phyloP scores from a whole-genome alignment of 2,113 vertebrate species.

The Heterotilapia buettikoferi region DNA sequence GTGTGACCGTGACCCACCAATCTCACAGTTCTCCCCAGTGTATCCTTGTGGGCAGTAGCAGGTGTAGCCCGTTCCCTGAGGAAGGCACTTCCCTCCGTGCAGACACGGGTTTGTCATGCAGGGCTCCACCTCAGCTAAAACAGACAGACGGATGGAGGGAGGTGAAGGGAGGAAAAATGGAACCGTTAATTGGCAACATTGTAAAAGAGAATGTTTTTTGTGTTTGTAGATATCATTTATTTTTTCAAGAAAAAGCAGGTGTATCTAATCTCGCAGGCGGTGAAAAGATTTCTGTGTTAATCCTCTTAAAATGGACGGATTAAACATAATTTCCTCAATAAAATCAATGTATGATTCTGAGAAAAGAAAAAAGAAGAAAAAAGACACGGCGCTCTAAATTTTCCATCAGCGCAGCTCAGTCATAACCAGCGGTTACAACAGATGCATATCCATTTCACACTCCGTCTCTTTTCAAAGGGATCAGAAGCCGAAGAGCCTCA shows the following conservation, averaged over 20 bases:
- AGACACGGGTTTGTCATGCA: conserved; percentile 87
- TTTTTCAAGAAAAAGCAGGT: background rate
- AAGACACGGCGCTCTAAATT: background rate
- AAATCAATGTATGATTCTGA: background rate
- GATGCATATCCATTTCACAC: conserved; percentile 50
- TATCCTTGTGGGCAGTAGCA: conserved; percentile 87
- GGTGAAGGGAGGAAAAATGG: background rate
- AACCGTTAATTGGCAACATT: background rate
- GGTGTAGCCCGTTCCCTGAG: conserved; percentile 78
- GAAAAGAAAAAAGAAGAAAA: background rate
- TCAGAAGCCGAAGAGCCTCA: conserved; percentile 49
- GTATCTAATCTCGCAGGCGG: background rate
- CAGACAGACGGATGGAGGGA: background rate
- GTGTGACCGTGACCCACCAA: conserved; percentile 75
- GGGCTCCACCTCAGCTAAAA: conserved; percentile 66
- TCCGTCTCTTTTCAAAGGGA: conserved; percentile 44
- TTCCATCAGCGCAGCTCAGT: background rate
- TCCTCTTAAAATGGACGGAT: background rate
- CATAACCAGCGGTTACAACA: conserved; percentile 1
- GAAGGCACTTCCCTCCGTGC: conserved; percentile 83
- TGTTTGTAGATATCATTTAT: background rate
- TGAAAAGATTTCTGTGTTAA: background rate
- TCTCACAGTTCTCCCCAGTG: conserved; percentile 92
- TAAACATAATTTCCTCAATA: background rate
- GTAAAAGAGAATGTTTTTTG: background rate